Conservation (phyloP, 2,888 invertebrate species). For the Empis stercorea region DNA sequence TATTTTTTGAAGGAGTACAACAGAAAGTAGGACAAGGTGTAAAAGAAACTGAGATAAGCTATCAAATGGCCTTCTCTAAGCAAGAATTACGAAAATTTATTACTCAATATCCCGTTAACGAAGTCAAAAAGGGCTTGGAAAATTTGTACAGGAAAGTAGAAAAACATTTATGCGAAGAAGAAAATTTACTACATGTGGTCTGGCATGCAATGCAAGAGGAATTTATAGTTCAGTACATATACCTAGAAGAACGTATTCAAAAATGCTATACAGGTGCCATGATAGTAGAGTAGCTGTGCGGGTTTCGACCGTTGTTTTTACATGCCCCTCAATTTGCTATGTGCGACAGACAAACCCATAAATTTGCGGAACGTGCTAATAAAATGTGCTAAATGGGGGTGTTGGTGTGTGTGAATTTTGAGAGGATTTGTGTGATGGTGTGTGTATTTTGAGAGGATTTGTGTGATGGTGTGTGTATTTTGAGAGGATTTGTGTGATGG, state of each 20-base stretch:
- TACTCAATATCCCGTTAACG: conserved; percentile 81
- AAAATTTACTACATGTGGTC: conserved; percentile 85
- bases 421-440: too few species aligned
- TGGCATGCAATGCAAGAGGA: conserved; percentile 99
- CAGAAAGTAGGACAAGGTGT: conserved; percentile 86
- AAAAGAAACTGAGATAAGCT: conserved; percentile 93
- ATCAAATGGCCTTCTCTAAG: conserved; percentile 93
- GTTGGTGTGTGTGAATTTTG: too few species aligned
- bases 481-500: too few species aligned
- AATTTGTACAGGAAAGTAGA: conserved; percentile 91
- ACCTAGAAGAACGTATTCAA: conserved; percentile 82
- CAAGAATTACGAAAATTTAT: conserved; percentile 92
- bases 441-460: too few species aligned
- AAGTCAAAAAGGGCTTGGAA: conserved; percentile 88
- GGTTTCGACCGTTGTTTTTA: too few species aligned
- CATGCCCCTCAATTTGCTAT: too few species aligned
- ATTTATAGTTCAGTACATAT: conserved; percentile 91
- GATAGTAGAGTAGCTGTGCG: too few species aligned
- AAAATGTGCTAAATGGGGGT: too few species aligned
- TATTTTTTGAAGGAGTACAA: conserved; percentile 95
- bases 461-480: too few species aligned
- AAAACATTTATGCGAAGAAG: conserved; percentile 91
- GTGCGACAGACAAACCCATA: too few species aligned
- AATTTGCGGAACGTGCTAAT: too few species aligned
- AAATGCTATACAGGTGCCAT: conserved; percentile 94